Evolutionary conservation across 2,888 invertebrate species (phyloP).

Genomic region (Stenodera caucasica): DNA sequence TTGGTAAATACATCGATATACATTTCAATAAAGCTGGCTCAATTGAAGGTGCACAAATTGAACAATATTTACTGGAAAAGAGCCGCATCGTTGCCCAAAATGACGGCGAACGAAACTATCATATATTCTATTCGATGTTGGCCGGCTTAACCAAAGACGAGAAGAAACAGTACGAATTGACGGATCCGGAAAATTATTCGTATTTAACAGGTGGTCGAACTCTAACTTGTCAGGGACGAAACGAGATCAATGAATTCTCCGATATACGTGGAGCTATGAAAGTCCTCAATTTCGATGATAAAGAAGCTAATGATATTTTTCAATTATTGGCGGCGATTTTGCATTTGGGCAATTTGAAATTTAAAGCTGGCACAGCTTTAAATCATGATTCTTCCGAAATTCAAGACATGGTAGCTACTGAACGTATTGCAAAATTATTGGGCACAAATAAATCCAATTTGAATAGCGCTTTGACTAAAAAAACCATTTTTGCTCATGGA

Average conservation of each 20-base stretch:
- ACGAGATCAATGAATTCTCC: slow-evolving; percentile 83
- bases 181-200: slow-evolving; percentile 71
- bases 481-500: slow-evolving; percentile 82
- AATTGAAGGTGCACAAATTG: slow-evolving; percentile 92
- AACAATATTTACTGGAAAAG: slow-evolving; percentile 94
- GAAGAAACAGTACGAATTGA: slow-evolving; percentile 74
- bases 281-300: slow-evolving; percentile 82
- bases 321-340: slow-evolving; percentile 83
- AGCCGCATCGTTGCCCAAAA: slow-evolving; percentile 90
- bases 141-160: slow-evolving; percentile 81
- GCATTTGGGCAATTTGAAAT: slow-evolving; percentile 89
- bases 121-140: slow-evolving; percentile 91
- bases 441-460: slow-evolving; percentile 72
- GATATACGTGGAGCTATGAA: slow-evolving; percentile 92
- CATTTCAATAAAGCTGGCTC: slow-evolving; percentile 68
- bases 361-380: slow-evolving; percentile 69
- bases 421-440: slow-evolving; percentile 70
- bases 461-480: slow-evolving; percentile 79
- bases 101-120: slow-evolving; percentile 90
- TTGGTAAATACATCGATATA: slow-evolving; percentile 77
- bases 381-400: slow-evolving; percentile 90
- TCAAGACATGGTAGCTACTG: slow-evolving; percentile 68
- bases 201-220: slow-evolving; percentile 82
- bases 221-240: slow-evolving; percentile 76
- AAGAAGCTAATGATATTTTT: slow-evolving; percentile 83